These are phyloP conservation scores for Dioctria linearis DNA, from an alignment of 2,888 invertebrate genomes.

Conservation along the genomic window DNA sequence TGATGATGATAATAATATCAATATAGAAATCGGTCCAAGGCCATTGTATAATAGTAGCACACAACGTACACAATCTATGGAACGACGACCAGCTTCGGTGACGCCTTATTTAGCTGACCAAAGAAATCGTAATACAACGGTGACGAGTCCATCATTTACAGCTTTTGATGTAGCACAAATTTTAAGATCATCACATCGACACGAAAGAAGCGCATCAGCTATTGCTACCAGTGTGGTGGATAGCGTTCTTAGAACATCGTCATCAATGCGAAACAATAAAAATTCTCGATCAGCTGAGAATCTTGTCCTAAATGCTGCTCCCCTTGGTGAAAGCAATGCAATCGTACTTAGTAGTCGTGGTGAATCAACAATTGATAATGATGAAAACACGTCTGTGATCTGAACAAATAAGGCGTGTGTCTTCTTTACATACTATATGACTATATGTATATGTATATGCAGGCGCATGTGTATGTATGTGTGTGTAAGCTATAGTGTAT, in stretches of 20 bases:
- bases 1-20: not conserved
- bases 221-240: constrained; percentile 59
- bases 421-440: not conserved
- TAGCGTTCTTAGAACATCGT: constrained; percentile 54
- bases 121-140: constrained; percentile 31
- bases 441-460: too few species aligned
- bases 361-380: constrained; percentile 9
- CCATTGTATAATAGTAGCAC: constrained; percentile 61
- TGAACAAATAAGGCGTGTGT: constrained; percentile 59
- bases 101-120: constrained; percentile 52
- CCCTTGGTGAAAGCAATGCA: constrained; percentile 66
- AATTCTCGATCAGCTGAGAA: constrained; percentile 68
- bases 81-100: constrained; percentile 58
- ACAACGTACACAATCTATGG: constrained; percentile 65
- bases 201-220: constrained; percentile 59
- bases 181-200: constrained; percentile 64
- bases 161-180: constrained; percentile 69
- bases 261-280: constrained; percentile 53
- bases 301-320: constrained; percentile 67
- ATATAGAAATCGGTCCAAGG: constrained; percentile 63
- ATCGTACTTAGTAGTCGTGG: constrained; percentile 59
- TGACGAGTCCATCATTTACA: constrained; percentile 61
- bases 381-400: constrained; percentile 68
- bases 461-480: too few species aligned
- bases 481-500: not conserved